These are phyloP conservation scores for Noctua janthe DNA, from an alignment of 2,888 invertebrate species.

Conservation along the genomic window DNA sequence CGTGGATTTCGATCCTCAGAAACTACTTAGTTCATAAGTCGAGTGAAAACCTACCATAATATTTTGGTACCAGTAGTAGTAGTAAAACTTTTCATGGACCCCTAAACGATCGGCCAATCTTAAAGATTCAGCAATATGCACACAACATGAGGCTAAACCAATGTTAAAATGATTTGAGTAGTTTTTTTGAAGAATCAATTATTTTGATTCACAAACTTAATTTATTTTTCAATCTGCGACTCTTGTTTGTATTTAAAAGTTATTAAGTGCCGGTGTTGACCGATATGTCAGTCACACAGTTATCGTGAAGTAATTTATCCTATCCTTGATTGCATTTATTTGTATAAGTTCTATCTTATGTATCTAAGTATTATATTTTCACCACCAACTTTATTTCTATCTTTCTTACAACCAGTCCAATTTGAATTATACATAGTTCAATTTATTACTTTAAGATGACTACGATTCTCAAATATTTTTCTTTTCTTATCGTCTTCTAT, in stretches of 20 bases:
- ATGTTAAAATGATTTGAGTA: neutral
- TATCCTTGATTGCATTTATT: slow-evolving; percentile 17
- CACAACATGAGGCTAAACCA: neutral
- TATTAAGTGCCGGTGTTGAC: slow-evolving; percentile 6
- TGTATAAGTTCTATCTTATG: neutral
- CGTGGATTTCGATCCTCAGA: neutral
- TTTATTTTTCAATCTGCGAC: slow-evolving; percentile 37
- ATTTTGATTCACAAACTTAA: slow-evolving; percentile 9
- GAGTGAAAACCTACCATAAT: neutral
- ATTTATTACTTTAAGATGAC: neutral
- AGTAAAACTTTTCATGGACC: too few relatives aligned
- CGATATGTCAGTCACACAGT: slow-evolving; percentile 17
- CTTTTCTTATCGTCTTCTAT: neutral
- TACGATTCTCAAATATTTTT: neutral
- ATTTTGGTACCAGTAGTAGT: neutral
- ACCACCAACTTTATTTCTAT: neutral
- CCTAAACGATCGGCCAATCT: neutral
- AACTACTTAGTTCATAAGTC: neutral
- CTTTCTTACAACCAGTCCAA: neutral
- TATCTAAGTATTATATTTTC: neutral
- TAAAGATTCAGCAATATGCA: neutral
- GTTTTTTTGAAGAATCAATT: neutral
- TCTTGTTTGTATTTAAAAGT: slow-evolving; percentile 37
- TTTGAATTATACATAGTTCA: neutral
- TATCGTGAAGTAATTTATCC: slow-evolving; percentile 25